These are phyloP conservation scores for Pseudopleuronectes americanus DNA, from an alignment of 2,797 vertebrate species.

Conservation along the genomic window DNA sequence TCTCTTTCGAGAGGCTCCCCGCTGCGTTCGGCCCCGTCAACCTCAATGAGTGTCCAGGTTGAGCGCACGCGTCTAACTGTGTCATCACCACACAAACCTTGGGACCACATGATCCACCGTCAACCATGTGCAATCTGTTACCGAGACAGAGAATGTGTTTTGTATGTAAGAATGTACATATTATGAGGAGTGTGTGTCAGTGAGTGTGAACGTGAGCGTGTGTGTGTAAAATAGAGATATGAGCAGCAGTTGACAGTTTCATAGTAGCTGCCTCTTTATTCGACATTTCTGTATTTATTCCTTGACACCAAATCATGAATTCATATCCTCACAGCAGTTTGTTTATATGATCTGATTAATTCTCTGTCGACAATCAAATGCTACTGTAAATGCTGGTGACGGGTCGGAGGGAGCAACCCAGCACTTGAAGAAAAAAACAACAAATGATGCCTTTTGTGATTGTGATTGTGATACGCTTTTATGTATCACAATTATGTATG, in stretches of 20 bases:
- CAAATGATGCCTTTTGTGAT: constrained; percentile 49
- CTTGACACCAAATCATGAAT: constrained; percentile 47
- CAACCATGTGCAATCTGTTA: constrained; percentile 80
- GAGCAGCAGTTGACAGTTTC: constrained; percentile 48
- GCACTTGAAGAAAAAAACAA: constrained; percentile 71
- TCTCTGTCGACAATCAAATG: constrained; percentile 49
- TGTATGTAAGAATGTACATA: constrained; percentile 53
- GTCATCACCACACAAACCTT: constrained; percentile 37
- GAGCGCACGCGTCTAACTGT: constrained; percentile 39
- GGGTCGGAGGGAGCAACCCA: constrained; percentile 49
- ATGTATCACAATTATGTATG: no score
- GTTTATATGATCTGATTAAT: constrained; percentile 44
- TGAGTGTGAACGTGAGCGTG: constrained; percentile 13
- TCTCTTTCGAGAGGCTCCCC: constrained; percentile 81
- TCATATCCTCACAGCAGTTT: constrained; percentile 34
- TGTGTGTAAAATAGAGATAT: constrained; percentile 32
- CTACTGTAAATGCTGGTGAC: constrained; percentile 60
- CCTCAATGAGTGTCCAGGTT: constrained; percentile 89
- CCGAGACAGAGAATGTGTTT: constrained; percentile 76
- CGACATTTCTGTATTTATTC: constrained; percentile 81
- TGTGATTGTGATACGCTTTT: constrained; percentile 54
- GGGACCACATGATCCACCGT: constrained; percentile 73
- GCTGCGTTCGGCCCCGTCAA: constrained; percentile 87
- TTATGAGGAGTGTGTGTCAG: constrained; percentile 40
- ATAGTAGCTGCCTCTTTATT: constrained; percentile 56